Conservation (phyloP, 2,797 vertebrate genomes). For the Fistularia tabacaria region DNA sequence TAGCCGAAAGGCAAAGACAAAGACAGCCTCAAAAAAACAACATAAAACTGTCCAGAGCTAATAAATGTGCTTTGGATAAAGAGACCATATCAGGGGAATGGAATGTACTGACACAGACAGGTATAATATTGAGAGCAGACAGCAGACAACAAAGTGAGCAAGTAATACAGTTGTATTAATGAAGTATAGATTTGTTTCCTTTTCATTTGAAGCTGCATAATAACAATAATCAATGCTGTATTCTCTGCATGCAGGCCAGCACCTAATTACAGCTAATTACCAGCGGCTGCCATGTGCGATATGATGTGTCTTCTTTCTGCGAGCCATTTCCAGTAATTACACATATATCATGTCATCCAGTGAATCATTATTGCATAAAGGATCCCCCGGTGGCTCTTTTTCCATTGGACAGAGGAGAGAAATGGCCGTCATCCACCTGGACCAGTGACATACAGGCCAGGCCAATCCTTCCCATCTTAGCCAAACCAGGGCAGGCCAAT, state of each 20-base stretch:
- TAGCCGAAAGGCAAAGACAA: no score
- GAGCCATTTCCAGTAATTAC: constrained; percentile 58
- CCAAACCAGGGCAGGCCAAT: constrained; percentile 14
- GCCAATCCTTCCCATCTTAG: constrained; percentile 17
- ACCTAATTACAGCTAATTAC: constrained; percentile 62
- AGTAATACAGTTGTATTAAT: constrained; percentile 19
- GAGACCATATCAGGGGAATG: background rate
- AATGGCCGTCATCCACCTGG: constrained; percentile 58
- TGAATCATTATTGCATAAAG: constrained; percentile 54
- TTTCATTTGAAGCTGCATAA: constrained; percentile 37
- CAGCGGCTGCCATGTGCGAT: constrained; percentile 44
- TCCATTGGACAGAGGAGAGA: constrained; percentile 43
- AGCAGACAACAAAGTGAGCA: constrained; percentile 9
- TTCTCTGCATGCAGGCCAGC: constrained; percentile 42
- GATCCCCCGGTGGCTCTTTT: constrained; percentile 47
- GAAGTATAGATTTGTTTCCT: constrained; percentile 33
- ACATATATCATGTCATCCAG: constrained; percentile 59
- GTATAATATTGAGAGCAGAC: background rate
- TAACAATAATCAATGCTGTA: constrained; percentile 37
- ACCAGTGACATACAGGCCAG: constrained; percentile 17
- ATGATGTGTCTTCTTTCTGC: constrained; percentile 56
- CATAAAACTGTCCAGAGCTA: no score
- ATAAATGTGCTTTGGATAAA: background rate
- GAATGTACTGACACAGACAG: background rate
- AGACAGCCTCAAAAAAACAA: no score